A percentile compares a stretch with the other conserved stretches of the same genome.
phyloP scores from a whole-genome alignment of 2,113 vertebrate species.

The Heterochromis multidens region DNA sequence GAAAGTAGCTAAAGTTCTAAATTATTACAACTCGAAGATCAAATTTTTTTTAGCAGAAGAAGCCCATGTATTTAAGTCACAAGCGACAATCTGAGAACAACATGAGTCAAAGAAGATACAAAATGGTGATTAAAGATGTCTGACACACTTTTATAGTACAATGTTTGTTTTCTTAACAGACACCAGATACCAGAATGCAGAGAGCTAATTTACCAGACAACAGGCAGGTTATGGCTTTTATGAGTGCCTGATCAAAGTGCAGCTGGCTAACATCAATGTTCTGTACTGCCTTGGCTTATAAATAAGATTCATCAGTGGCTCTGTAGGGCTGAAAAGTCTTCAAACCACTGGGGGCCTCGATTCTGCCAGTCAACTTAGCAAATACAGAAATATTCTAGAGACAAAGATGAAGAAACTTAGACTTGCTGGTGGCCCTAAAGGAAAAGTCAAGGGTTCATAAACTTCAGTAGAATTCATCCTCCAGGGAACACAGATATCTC shows the following conservation, averaged over 20 bases:
- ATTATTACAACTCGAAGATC: background rate
- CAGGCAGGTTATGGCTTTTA: background rate
- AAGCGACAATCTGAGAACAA: background rate
- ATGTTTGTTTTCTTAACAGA: background rate
- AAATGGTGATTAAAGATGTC: background rate
- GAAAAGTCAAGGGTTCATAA: background rate
- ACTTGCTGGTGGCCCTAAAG: background rate
- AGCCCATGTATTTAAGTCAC: background rate
- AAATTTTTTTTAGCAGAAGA: background rate
- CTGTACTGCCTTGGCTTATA: background rate
- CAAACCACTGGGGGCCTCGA: fast-evolving
- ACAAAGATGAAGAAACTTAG: fast-evolving
- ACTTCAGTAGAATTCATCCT: background rate
- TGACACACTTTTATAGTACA: background rate
- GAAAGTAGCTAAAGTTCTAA: background rate
- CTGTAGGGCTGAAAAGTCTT: background rate
- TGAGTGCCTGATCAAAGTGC: background rate
- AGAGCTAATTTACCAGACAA: fast-evolving
- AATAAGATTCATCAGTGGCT: background rate
- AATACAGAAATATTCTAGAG: background rate
- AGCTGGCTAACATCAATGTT: background rate
- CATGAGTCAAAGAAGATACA: background rate
- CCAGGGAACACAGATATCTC: background rate
- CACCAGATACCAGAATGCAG: background rate
- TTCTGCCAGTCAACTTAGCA: background rate